Conservation (phyloP, 1,140 invertebrate genomes). For the Drosophila aff. region DNA sequence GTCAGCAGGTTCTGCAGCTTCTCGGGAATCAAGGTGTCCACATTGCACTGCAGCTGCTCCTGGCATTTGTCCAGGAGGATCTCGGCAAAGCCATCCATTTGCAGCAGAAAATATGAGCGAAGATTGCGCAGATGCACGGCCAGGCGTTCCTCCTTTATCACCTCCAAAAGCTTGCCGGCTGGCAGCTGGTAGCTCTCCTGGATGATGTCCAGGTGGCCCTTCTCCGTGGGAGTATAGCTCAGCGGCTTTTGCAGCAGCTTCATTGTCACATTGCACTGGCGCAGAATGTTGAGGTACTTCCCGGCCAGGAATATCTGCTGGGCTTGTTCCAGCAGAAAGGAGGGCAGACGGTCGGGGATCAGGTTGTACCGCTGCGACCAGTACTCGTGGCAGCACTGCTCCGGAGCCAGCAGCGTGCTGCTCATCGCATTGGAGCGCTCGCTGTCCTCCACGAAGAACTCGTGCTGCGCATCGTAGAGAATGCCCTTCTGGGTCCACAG, state of each 20-base stretch:
- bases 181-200: slow-evolving; percentile 53
- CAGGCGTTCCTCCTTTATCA: slow-evolving; percentile 43
- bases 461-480: slow-evolving; percentile 46
- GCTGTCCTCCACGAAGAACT: slow-evolving; percentile 67
- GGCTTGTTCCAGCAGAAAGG: slow-evolving; percentile 27
- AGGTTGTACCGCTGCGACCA: slow-evolving; percentile 50
- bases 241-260: slow-evolving; percentile 51
- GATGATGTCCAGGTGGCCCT: slow-evolving; percentile 30
- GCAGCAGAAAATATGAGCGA: slow-evolving; percentile 45
- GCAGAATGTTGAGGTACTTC: slow-evolving; percentile 66
- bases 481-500: slow-evolving; percentile 68
- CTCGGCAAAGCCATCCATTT: slow-evolving; percentile 26
- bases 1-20: slow-evolving; percentile 34
- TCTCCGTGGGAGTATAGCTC: slow-evolving; percentile 19
- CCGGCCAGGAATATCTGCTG: slow-evolving; percentile 55
- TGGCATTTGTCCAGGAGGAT: slow-evolving; percentile 27
- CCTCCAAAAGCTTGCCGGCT: slow-evolving; percentile 49
- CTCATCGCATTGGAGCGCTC: slow-evolving; percentile 42
- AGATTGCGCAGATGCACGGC: slow-evolving; percentile 47
- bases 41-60: slow-evolving; percentile 20
- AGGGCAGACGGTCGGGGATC: slow-evolving; percentile 45
- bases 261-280: slow-evolving; percentile 60
- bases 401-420: slow-evolving; percentile 51
- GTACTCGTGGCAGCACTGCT: slow-evolving; percentile 60
- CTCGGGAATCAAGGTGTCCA: slow-evolving; percentile 42